A percentile compares a stretch with the other conserved stretches of the same genome.
These are phyloP conservation scores for Polypterus bichir DNA, from an alignment of 2,113 vertebrate genomes.

Conservation along the genomic window DNA sequence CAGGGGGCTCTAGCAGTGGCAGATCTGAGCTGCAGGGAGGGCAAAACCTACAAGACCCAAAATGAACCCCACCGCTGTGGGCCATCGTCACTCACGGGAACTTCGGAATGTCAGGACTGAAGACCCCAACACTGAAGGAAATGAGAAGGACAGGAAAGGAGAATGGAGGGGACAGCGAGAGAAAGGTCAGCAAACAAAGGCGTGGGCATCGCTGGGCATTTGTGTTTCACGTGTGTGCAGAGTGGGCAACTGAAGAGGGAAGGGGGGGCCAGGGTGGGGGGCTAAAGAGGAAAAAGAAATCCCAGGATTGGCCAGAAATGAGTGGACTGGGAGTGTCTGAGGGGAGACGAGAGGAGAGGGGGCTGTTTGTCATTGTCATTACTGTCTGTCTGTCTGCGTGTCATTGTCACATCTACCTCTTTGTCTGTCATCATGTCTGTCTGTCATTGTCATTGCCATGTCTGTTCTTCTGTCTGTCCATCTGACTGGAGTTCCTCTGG, in stretches of 20 bases:
- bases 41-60: too few species aligned
- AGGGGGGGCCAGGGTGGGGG: background rate
- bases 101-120: too few species aligned
- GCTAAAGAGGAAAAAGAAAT: background rate
- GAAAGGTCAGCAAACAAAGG: background rate
- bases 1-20: too few species aligned
- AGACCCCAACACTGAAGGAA: background rate
- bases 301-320: background rate
- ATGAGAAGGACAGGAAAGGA: background rate
- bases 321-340: background rate
- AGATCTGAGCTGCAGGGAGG: too few species aligned
- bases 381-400: background rate
- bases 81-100: too few species aligned
- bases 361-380: too few species aligned
- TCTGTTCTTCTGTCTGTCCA: too few species aligned
- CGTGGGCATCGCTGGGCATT: background rate
- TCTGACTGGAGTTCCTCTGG: too few species aligned
- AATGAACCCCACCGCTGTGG: too few species aligned
- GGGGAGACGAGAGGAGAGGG: background rate
- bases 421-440: background rate
- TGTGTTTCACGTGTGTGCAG: background rate
- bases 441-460: too few species aligned
- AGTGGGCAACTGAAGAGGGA: background rate
- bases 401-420: background rate
- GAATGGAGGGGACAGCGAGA: background rate